Evolutionary conservation across 2,113 vertebrate genomes (phyloP).

Genomic region (Actenoides hombroni): DNA sequence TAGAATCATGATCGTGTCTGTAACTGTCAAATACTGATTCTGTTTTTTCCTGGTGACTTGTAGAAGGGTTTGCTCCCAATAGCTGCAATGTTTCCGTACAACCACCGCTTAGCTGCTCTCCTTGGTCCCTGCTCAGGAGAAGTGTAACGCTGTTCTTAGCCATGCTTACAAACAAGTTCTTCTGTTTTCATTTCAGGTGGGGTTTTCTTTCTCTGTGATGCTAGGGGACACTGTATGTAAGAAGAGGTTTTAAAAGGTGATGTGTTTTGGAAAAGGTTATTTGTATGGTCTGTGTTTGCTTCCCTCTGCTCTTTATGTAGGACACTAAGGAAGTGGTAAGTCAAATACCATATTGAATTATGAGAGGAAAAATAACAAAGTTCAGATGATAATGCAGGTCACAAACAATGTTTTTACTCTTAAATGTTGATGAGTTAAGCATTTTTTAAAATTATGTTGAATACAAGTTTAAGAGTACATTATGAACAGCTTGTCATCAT

Average conservation of each 20-base stretch:
- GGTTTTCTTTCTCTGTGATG: not conserved
- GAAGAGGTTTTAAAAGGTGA: not conserved
- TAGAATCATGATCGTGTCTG: not conserved
- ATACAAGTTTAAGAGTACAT: not conserved
- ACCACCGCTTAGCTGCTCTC: not conserved
- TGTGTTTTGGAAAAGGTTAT: not conserved
- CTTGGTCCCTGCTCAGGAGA: fast-evolving
- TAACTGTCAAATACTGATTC: not conserved
- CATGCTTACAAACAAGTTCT: too few relatives aligned
- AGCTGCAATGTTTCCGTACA: fast-evolving
- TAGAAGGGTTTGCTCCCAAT: not conserved
- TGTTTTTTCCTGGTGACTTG: not conserved
- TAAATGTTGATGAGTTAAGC: not conserved
- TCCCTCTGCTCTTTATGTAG: not conserved
- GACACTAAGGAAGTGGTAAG: not conserved
- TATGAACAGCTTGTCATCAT: not conserved
- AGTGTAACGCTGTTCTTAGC: fast-evolving
- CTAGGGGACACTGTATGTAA: not conserved
- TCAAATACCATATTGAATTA: not conserved
- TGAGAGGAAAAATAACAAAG: not conserved
- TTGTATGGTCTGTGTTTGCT: not conserved
- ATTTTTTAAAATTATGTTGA: not conserved
- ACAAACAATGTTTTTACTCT: not conserved
- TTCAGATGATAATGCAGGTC: not conserved
- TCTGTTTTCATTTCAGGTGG: not conserved